Percentiles rank a stretch among this genome's conserved stretches.
These are phyloP conservation scores for Actenoides hombroni DNA, from an alignment of 2,113 vertebrate genomes.

Conservation along the genomic window DNA sequence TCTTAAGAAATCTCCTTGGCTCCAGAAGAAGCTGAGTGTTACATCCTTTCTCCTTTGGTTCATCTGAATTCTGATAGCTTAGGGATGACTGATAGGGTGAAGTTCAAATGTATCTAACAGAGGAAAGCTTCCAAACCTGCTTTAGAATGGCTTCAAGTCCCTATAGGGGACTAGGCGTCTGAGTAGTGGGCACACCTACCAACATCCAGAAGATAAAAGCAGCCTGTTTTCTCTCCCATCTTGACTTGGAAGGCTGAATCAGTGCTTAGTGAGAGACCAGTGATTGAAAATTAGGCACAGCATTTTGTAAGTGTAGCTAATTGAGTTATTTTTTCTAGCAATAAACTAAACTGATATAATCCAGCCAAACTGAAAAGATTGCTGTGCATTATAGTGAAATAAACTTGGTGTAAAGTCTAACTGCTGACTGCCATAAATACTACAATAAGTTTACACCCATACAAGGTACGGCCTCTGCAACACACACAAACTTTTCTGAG, in stretches of 20 bases:
- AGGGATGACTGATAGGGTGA: background rate
- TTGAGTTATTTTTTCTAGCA: background rate
- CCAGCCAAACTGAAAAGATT: background rate
- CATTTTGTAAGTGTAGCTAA: background rate
- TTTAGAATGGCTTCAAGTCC: background rate
- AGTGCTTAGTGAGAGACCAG: background rate
- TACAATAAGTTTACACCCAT: background rate
- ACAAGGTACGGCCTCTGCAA: fast-evolving
- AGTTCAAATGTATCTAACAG: background rate
- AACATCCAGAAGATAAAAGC: background rate
- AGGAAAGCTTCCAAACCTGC: background rate
- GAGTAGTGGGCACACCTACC: background rate
- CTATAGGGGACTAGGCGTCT: fast-evolving
- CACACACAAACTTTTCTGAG: background rate
- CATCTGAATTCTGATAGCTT: background rate
- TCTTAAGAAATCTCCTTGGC: background rate
- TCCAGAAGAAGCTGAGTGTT: background rate
- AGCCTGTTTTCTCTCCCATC: background rate
- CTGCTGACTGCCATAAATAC: background rate
- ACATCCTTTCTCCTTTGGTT: background rate
- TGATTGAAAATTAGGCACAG: background rate
- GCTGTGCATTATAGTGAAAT: background rate
- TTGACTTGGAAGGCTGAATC: background rate
- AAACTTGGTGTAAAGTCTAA: background rate
- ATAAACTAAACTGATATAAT: background rate